These are phyloP conservation scores for Scomber colias DNA, from an alignment of 2,113 vertebrate genomes.

Conservation along the genomic window DNA sequence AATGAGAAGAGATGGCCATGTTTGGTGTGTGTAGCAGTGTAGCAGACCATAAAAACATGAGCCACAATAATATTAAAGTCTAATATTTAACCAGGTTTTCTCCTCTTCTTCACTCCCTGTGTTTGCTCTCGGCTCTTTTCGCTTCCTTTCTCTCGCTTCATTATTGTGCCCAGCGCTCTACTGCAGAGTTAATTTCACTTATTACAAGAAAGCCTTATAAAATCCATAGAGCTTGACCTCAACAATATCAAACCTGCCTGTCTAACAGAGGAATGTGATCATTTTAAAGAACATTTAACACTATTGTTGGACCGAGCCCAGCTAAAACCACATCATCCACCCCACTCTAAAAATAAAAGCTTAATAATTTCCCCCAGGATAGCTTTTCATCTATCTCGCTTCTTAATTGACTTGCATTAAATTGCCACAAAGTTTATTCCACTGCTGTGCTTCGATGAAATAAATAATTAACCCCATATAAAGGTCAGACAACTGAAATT, in stretches of 20 bases:
- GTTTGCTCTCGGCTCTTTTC: constrained; percentile 37
- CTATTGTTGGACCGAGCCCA: constrained; percentile 52
- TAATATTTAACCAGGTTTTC: constrained; percentile 60
- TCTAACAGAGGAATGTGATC: constrained; percentile 46
- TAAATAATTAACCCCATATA: constrained; percentile 83
- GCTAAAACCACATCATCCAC: constrained; percentile 58
- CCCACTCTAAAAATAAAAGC: constrained; percentile 82
- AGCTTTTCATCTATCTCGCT: constrained; percentile 78
- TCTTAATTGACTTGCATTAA: constrained; percentile 81
- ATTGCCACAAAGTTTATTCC: constrained; percentile 81
- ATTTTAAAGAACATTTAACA: constrained; percentile 72
- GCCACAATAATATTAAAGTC: constrained; percentile 58
- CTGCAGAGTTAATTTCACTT: constrained; percentile 72
- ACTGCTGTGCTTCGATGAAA: constrained; percentile 73
- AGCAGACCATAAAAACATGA: constrained; percentile 50
- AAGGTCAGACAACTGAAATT: constrained; percentile 79
- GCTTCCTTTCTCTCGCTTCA: constrained; percentile 21
- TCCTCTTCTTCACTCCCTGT: constrained; percentile 32
- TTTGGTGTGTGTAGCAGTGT: constrained; percentile 43
- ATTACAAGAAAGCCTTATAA: constrained; percentile 69
- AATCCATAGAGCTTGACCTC: constrained; percentile 74
- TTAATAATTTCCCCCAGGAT: constrained; percentile 82
- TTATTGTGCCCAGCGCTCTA: constrained; percentile 55
- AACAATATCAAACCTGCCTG: constrained; percentile 65
- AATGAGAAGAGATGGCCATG: constrained; percentile 45